These are phyloP conservation scores for Chaetodon trifasciatus DNA, from an alignment of 2,797 vertebrate species.

Conservation along the genomic window DNA sequence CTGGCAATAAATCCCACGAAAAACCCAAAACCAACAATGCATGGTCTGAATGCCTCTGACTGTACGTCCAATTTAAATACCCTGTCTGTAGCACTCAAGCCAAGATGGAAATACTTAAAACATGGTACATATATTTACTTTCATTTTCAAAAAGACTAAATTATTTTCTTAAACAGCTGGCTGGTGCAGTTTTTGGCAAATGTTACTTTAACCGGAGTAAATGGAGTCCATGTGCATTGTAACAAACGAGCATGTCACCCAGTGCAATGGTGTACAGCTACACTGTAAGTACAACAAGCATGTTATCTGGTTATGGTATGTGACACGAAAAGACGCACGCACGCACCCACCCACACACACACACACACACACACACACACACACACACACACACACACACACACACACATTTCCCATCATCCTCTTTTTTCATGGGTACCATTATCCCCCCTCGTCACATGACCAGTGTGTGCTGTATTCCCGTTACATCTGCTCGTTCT, in stretches of 20 bases:
- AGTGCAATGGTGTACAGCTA: neutral
- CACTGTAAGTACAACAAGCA: slow-evolving; percentile 26
- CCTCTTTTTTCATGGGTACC: slow-evolving; percentile 15
- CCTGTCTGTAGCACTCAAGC: neutral
- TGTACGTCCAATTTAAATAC: neutral
- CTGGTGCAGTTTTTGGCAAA: too few relatives aligned
- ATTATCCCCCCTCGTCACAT: slow-evolving; percentile 23
- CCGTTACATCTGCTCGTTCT: slow-evolving; percentile 33
- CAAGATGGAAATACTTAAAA: too few relatives aligned
- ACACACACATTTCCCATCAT: slow-evolving; percentile 44
- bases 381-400: neutral
- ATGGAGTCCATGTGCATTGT: too few relatives aligned
- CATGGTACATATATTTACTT: too few relatives aligned
- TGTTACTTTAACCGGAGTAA: too few relatives aligned
- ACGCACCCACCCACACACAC: neutral
- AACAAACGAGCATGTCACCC: neutral
- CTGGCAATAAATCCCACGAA: too few relatives aligned
- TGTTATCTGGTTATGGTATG: slow-evolving; percentile 40
- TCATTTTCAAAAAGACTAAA: too few relatives aligned
- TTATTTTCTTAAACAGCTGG: too few relatives aligned
- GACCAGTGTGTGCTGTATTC: slow-evolving; percentile 35
- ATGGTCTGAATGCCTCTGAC: neutral
- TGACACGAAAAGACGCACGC: neutral
- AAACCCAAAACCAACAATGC: neutral
- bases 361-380: neutral